Conservation (phyloP, 2,888 invertebrate genomes). For the Ephialtes manifestator region DNA sequence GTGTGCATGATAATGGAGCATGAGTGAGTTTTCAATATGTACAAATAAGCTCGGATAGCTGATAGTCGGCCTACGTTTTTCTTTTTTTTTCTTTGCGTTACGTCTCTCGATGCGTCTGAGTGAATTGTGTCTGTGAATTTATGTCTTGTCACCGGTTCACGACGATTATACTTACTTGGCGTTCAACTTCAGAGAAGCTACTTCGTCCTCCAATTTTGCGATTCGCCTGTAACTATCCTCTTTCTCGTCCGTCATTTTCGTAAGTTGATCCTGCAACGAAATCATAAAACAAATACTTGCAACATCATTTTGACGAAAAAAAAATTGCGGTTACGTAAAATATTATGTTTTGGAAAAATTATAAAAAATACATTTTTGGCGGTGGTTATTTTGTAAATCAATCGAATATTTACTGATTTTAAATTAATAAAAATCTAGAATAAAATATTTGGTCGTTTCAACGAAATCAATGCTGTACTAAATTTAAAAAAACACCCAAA, state of each 20-base stretch:
- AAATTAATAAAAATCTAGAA: too few species aligned
- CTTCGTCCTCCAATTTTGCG: slow-evolving; percentile 80
- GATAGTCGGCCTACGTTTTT: slow-evolving; percentile 8
- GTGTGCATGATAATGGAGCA: slow-evolving; percentile 28
- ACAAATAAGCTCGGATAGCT: slow-evolving; percentile 33
- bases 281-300: not conserved
- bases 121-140: slow-evolving; percentile 25
- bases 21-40: slow-evolving; percentile 31
- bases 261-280: slow-evolving; percentile 78
- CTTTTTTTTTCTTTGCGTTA: slow-evolving; percentile 1
- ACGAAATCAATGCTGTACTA: too few species aligned
- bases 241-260: slow-evolving; percentile 78
- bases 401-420: not conserved
- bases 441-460: too few species aligned
- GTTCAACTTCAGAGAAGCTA: slow-evolving; percentile 79
- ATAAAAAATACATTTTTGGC: too few species aligned
- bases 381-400: not conserved
- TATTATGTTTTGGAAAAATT: too few species aligned
- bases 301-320: not conserved
- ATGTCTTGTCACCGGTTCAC: not conserved
- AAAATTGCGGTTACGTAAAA: not conserved
- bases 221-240: slow-evolving; percentile 79
- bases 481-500: too few species aligned
- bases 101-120: slow-evolving; percentile 5
- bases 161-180: slow-evolving; percentile 79